Conservation (phyloP, 37 sponge, comb jelly and placozoan genomes). For the Cladorhizidae sp. region DNA sequence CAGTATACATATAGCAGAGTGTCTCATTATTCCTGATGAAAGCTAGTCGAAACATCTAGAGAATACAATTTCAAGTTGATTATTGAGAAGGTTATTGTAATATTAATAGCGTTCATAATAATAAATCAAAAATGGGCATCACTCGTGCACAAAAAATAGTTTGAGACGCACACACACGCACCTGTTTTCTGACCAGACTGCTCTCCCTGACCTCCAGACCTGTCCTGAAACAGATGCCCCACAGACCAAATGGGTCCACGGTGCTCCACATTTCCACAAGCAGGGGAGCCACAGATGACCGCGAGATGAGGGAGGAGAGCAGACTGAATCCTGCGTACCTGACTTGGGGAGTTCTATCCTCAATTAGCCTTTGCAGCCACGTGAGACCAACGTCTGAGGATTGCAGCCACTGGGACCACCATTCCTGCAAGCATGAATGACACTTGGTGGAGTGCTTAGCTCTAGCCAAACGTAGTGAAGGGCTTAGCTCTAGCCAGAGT, state of each 20-base stretch:
- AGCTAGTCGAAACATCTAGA: too few relatives aligned
- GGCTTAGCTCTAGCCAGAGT: too few relatives aligned
- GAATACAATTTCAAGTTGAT: too few relatives aligned
- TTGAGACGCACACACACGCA: too few relatives aligned
- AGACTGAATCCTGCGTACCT: conserved; percentile 48
- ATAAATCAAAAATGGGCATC: too few relatives aligned
- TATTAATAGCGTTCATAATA: too few relatives aligned
- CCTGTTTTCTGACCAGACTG: conserved; percentile 56
- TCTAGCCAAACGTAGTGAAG: too few relatives aligned
- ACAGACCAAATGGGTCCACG: conserved; percentile 34
- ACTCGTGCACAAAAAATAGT: too few relatives aligned
- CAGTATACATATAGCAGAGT: too few relatives aligned
- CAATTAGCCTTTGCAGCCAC: conserved; percentile 43
- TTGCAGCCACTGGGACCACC: conserved; percentile 44
- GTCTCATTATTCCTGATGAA: too few relatives aligned
- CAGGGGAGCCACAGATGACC: neutral
- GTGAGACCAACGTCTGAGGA: conserved; percentile 1
- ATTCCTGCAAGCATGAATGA: conserved; percentile 20
- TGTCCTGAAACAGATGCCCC: conserved; percentile 53
- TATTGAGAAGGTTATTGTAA: too few relatives aligned
- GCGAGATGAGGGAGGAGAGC: conserved; percentile 31
- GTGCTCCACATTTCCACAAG: conserved; percentile 19
- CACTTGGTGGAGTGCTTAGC: too few relatives aligned
- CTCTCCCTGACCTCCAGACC: conserved; percentile 7
- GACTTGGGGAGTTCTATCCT: conserved; percentile 57